Percentiles rank a stretch among this genome's conserved stretches.
These are phyloP conservation scores for Catharus bicknelli DNA, from an alignment of 2,113 vertebrate genomes.

Conservation along the genomic window DNA sequence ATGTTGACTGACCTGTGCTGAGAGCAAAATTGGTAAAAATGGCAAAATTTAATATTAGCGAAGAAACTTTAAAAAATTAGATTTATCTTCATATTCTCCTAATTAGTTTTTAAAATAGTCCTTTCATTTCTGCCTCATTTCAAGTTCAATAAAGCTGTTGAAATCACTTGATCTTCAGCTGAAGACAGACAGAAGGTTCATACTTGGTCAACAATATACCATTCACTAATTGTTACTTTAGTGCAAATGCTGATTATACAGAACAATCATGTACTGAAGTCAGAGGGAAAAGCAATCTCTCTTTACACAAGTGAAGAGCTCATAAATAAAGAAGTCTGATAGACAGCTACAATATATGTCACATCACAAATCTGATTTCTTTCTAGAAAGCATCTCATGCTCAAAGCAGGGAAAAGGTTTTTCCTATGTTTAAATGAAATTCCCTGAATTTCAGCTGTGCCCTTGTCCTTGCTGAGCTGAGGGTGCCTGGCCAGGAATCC, in stretches of 20 bases:
- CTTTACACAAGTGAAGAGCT: background rate
- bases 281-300: background rate
- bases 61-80: background rate
- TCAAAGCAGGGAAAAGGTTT: background rate
- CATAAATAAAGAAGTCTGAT: background rate
- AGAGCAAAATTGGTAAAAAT: background rate
- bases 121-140: conserved; percentile 34
- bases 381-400: background rate
- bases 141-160: conserved; percentile 30
- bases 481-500: background rate
- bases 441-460: background rate
- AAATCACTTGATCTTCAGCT: background rate
- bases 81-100: background rate
- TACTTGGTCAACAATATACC: background rate
- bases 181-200: background rate
- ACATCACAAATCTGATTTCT: background rate
- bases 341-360: background rate
- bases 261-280: background rate
- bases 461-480: background rate
- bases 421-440: background rate
- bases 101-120: background rate
- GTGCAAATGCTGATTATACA: background rate
- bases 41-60: background rate
- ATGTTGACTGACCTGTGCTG: background rate
- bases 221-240: background rate